Base-by-base conservation (phyloP, 1,140 invertebrate genomes). In the Pachypeltis micranthus region DNA sequence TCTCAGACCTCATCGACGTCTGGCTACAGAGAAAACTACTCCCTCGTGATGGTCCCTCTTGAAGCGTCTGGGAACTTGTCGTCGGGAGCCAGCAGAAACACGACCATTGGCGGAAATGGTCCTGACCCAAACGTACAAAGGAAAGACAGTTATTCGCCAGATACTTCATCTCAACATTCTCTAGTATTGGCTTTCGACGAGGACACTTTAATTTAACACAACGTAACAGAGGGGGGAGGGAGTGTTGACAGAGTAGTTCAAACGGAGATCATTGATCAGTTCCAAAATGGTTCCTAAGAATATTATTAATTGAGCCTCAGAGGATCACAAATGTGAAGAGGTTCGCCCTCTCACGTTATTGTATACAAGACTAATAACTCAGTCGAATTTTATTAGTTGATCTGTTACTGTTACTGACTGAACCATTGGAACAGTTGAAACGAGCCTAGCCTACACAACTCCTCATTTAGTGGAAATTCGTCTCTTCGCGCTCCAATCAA, bases 1-100 rank as follows among this genome's bases (percentile, higher is more conserved):
- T 83, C 82, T 10, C 81, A 83, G 69, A 87, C 87, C 0, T 88
- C 87, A 0, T 90, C 86, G 58, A 90, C 87, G 1, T 90, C 87
- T 0, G 87, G 65, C 7, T 64, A 69, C 61, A 47, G 65, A 16
- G 63, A 71, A 31, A 69, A 69, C 71, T 71, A 66, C 55, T 66
- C 65, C 59, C 51, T 71, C 34, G 57, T 71, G 14, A 66, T 69
- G 65, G 68, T 70, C 4, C 47, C 47, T 79, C 16, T 80, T 79
- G 57, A 51, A 10, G 47, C 47, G 7, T 10, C 47, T 4, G 19
- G 10, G 4, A 78, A 80, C 69, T 73, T 80, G 29, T 79, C 80
- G 2, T 81, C 78, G 10, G 82, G 78, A 44, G 81, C 81, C 34
- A 79, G 77, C 34, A 78, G 79, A 28, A 82, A 82, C 10, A 83